A percentile compares a stretch with the other conserved stretches of the same genome.
Conservation (phyloP, 2,113 vertebrate species). For the Mesitornis unicolor region DNA sequence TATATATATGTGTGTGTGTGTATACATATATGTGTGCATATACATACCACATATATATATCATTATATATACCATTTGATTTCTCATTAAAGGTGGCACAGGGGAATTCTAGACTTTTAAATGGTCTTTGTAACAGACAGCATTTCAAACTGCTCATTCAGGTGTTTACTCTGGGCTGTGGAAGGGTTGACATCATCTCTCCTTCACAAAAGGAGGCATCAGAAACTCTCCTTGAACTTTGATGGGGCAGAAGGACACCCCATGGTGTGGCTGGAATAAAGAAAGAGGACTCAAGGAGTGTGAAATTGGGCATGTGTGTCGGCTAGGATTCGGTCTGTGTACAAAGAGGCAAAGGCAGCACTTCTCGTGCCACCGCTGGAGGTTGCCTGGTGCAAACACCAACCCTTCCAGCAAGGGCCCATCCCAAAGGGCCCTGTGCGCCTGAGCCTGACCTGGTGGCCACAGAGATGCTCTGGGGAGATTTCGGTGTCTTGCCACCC, state of each 20-base stretch:
- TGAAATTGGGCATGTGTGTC: neutral
- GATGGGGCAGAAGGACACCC: neutral
- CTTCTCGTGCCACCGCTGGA: neutral
- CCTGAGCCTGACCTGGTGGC: neutral
- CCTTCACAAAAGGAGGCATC: neutral
- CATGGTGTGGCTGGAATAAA: rapidly evolving
- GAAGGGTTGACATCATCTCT: neutral
- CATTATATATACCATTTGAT: neutral
- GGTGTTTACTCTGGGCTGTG: neutral
- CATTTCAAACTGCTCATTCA: neutral
- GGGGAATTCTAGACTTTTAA: neutral
- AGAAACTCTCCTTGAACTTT: neutral
- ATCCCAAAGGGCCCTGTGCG: neutral
- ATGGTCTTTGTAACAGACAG: neutral
- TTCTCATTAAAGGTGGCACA: neutral
- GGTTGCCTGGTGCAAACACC: neutral
- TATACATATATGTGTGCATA: no score
- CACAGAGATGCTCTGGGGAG: neutral
- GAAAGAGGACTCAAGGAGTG: neutral
- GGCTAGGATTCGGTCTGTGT: neutral
- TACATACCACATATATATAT: no score
- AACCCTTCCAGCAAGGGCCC: neutral
- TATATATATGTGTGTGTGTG: no score
- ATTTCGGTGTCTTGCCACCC: neutral
- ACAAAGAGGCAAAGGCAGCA: neutral